phyloP scores from a whole-genome alignment of 2,888 invertebrate genomes.

The Alcis repandata region DNA sequence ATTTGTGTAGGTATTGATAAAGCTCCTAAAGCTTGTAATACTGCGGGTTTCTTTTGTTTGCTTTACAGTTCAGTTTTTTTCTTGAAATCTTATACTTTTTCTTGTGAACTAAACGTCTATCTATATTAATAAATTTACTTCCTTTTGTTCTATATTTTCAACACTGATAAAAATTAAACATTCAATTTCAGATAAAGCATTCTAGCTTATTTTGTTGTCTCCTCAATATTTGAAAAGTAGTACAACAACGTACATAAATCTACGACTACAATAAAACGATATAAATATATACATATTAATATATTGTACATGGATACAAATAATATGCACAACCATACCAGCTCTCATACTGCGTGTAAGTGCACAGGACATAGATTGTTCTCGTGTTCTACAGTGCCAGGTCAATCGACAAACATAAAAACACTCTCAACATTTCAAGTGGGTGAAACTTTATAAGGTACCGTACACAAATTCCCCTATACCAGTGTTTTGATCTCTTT shows the following conservation, averaged over 20 bases:
- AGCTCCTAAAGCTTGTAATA: conserved; percentile 58
- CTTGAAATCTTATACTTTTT: background rate
- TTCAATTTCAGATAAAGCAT: too few species aligned
- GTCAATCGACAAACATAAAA: conserved; percentile 68
- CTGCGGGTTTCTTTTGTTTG: background rate
- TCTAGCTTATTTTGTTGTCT: too few species aligned
- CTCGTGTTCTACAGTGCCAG: conserved; percentile 70
- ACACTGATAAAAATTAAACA: background rate
- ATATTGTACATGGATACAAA: conserved; percentile 15
- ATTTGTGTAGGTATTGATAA: conserved; percentile 85
- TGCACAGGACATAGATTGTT: conserved; percentile 52
- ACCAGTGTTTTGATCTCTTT: conserved; percentile 62
- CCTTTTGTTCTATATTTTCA: background rate
- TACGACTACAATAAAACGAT: conserved; percentile 22
- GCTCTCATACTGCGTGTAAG: conserved; percentile 41
- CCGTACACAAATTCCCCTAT: conserved; percentile 85
- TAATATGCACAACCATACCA: conserved; percentile 23
- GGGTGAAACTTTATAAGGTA: conserved; percentile 87
- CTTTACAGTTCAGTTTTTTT: background rate
- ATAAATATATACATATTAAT: conserved; percentile 13
- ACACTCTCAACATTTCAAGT: conserved; percentile 72
- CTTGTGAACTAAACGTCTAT: too few species aligned
- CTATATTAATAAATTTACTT: too few species aligned
- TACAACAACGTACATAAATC: background rate
- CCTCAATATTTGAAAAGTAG: background rate